Conservation (phyloP, 2,113 vertebrate genomes). For the Microcebus lehilahytsara region DNA sequence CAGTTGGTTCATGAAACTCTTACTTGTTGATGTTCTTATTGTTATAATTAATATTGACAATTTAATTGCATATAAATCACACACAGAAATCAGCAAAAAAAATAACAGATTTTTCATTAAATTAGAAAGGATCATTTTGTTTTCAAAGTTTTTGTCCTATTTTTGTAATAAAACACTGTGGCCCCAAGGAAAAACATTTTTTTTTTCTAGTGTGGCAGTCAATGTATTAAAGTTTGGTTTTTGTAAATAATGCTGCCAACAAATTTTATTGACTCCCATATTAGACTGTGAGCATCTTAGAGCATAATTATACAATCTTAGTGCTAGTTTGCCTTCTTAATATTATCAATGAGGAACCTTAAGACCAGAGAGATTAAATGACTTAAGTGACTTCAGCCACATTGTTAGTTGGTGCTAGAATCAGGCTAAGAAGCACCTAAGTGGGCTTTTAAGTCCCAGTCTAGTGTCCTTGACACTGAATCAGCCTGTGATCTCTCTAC, state of each 20-base stretch:
- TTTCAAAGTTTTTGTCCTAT: too few relatives aligned
- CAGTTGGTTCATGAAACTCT: too few relatives aligned
- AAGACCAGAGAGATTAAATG: not conserved
- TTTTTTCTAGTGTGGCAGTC: too few relatives aligned
- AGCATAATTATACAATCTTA: not conserved
- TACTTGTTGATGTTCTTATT: too few relatives aligned
- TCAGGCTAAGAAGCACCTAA: not conserved
- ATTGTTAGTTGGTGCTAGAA: not conserved
- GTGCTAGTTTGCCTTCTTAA: not conserved
- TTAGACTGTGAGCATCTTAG: not conserved
- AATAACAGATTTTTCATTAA: too few relatives aligned
- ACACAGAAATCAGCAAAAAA: too few relatives aligned
- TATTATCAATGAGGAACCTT: not conserved
- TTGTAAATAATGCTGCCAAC: slow-evolving; percentile 32
- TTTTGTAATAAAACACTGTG: too few relatives aligned
- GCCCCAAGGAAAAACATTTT: too few relatives aligned
- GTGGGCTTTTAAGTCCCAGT: not conserved
- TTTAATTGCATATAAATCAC: too few relatives aligned
- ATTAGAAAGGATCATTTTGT: too few relatives aligned
- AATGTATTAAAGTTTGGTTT: not conserved
- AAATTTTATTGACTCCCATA: not conserved
- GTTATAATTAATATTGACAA: too few relatives aligned
- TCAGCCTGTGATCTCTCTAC: not conserved
- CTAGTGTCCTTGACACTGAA: not conserved
- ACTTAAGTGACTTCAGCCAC: not conserved